Conservation (phyloP, 2,113 vertebrate genomes). For the Phylloscopus trochilus region DNA sequence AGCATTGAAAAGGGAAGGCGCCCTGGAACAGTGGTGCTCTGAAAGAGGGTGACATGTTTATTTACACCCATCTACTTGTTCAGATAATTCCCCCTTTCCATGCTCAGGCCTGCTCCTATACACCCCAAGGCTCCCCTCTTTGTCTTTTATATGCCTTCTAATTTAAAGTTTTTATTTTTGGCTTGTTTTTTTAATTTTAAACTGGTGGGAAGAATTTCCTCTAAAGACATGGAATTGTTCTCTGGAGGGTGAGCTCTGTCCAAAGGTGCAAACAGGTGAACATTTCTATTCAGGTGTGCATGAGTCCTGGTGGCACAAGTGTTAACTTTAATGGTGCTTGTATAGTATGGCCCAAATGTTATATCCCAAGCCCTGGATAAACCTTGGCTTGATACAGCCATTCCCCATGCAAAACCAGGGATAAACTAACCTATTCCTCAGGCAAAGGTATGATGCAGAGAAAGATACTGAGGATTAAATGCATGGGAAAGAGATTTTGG, state of each 20-base stretch:
- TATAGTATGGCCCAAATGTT: background rate
- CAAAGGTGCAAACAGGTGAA: background rate
- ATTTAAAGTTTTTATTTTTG: background rate
- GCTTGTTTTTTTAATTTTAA: background rate
- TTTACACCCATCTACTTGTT: background rate
- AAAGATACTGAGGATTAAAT: background rate
- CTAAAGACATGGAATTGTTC: background rate
- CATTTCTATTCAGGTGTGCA: background rate
- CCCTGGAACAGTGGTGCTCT: background rate
- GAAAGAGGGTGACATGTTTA: background rate
- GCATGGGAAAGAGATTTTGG: background rate
- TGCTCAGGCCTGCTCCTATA: background rate
- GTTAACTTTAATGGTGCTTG: background rate
- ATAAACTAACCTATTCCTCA: background rate
- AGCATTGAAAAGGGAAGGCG: background rate
- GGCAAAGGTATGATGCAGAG: background rate
- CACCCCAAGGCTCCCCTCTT: background rate
- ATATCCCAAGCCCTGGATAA: background rate
- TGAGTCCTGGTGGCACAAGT: background rate
- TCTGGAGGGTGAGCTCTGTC: background rate
- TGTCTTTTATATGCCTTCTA: background rate
- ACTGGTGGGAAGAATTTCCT: background rate
- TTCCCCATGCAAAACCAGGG: background rate
- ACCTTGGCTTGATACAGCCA: background rate
- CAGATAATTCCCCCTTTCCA: background rate